These are phyloP conservation scores for Platygyra sinensis DNA, from an alignment of 64 coral and sea anemone genomes.

Conservation along the genomic window DNA sequence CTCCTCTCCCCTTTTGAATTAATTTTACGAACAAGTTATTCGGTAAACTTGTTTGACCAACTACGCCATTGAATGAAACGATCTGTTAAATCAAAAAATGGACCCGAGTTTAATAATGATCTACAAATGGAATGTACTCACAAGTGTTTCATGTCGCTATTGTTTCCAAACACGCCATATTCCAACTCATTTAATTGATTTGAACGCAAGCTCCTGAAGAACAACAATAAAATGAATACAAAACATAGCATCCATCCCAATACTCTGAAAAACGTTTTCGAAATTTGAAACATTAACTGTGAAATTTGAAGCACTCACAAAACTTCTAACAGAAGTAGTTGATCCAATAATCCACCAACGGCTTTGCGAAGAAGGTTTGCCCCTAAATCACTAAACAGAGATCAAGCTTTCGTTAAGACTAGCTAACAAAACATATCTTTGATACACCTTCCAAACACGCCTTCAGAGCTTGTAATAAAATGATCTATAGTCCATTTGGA, in stretches of 20 bases:
- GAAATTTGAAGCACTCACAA: neutral
- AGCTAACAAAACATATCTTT: neutral
- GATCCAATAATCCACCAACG: neutral
- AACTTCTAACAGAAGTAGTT: neutral
- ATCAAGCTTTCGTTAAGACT: neutral
- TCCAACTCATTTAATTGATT: neutral
- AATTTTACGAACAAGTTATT: too few species aligned
- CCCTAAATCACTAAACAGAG: neutral
- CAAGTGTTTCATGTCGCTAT: neutral
- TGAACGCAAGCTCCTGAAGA: neutral
- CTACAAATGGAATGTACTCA: neutral
- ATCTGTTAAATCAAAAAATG: too few species aligned
- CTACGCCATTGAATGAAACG: too few species aligned
- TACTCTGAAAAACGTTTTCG: neutral
- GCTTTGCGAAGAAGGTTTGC: neutral
- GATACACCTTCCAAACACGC: neutral
- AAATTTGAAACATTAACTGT: neutral
- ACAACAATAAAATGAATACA: neutral
- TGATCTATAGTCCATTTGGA: neutral
- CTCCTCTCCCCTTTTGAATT: too few species aligned
- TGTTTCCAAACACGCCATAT: constrained; percentile 1
- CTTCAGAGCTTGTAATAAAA: neutral
- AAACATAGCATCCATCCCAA: neutral
- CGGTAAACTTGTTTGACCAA: too few species aligned
- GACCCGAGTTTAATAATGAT: too few species aligned